phyloP scores from a whole-genome alignment of 2,888 invertebrate genomes.

The Apotomis capreana region DNA sequence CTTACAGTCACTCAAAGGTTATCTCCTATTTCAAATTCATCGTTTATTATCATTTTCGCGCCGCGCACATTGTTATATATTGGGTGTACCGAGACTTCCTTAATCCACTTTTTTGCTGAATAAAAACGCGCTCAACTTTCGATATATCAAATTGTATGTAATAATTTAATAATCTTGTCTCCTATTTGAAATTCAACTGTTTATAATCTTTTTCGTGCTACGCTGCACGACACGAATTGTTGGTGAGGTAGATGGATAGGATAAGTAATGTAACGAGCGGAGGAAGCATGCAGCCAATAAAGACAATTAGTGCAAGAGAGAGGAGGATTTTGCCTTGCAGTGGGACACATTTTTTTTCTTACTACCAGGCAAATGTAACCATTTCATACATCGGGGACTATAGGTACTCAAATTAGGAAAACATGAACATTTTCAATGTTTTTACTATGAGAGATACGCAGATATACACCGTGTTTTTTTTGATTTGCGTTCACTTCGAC shows the following conservation, averaged over 20 bases:
- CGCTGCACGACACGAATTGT: conserved; percentile 40
- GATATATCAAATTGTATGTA: conserved; percentile 23
- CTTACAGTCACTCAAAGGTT: conserved; percentile 59
- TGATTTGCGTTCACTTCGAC: no score
- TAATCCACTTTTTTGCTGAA: conserved; percentile 3
- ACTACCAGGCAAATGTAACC: no score
- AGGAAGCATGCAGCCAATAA: no score
- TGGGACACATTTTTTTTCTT: no score
- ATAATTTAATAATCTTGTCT: conserved; percentile 21
- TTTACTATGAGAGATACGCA: no score
- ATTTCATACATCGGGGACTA: no score
- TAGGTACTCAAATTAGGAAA: no score
- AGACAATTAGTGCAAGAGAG: no score
- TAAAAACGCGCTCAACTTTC: conserved; percentile 1
- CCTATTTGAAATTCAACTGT: conserved; percentile 63
- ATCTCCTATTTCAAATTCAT: conserved; percentile 51
- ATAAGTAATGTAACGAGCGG: no score
- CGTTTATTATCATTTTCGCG: conserved; percentile 35
- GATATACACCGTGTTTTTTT: no score
- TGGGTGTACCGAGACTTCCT: conserved; percentile 31
- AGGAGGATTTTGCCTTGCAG: no score
- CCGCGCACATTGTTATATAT: conserved; percentile 30
- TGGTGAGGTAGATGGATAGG: conserved; percentile 13
- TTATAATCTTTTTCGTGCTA: conserved; percentile 52
- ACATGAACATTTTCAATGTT: no score